Conservation (phyloP, 2,113 vertebrate species). For the Conger conger region DNA sequence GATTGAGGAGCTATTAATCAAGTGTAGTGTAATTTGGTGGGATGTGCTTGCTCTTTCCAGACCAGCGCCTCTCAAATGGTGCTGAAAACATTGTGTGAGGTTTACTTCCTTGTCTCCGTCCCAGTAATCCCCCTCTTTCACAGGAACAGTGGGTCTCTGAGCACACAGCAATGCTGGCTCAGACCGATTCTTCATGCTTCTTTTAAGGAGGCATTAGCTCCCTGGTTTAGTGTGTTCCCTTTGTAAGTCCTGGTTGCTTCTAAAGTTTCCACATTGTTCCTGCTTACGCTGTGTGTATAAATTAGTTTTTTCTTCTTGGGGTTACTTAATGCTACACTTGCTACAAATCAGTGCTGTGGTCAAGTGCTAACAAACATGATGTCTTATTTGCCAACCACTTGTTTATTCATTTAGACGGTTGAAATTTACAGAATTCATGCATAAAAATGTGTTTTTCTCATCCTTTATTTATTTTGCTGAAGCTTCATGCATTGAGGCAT, state of each 20-base stretch:
- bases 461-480: constrained; percentile 2
- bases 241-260: constrained; percentile 58
- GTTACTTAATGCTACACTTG: constrained; percentile 16
- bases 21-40: neutral
- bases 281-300: constrained; percentile 48
- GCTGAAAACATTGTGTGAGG: constrained; percentile 6
- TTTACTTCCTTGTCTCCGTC: constrained; percentile 24
- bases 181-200: constrained; percentile 63
- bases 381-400: neutral
- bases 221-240: constrained; percentile 56
- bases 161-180: constrained; percentile 55
- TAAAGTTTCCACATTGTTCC: constrained; percentile 70
- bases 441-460: too few relatives aligned
- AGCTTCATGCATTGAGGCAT: constrained; percentile 16
- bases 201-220: constrained; percentile 61
- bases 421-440: neutral
- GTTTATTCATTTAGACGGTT: neutral
- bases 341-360: constrained; percentile 29
- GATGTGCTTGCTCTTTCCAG: neutral
- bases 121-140: constrained; percentile 51
- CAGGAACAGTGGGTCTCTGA: constrained; percentile 53
- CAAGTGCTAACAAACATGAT: constrained; percentile 19
- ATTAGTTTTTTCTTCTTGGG: constrained; percentile 52
- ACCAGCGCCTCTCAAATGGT: neutral
- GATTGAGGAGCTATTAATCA: neutral